These are phyloP conservation scores for Puffinus mauretanicus DNA, from an alignment of 2,113 vertebrate species.

Conservation along the genomic window DNA sequence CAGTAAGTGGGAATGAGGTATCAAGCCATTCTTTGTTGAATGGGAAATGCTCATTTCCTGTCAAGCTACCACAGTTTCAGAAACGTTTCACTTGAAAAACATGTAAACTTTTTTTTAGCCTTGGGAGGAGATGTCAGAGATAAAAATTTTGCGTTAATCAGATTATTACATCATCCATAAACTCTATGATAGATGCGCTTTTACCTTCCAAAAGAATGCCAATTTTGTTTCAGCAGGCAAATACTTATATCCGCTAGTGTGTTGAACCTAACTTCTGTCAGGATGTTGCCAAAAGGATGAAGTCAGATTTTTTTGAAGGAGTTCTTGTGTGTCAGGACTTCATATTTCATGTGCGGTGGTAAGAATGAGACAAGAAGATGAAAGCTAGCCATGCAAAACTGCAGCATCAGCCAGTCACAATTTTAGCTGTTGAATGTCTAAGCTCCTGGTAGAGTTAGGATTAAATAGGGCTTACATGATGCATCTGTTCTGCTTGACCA, in stretches of 20 bases:
- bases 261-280: background rate
- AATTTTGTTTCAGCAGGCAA: background rate
- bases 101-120: background rate
- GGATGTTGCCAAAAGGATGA: background rate
- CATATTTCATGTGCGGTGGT: background rate
- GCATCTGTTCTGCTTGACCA: background rate
- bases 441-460: background rate
- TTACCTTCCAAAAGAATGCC: background rate
- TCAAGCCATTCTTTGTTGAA: background rate
- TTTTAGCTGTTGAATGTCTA: background rate
- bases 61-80: background rate
- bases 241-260: background rate
- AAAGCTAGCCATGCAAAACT: background rate
- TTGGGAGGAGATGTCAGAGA: background rate
- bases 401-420: background rate
- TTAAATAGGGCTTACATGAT: background rate
- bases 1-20: too few relatives aligned
- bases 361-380: background rate
- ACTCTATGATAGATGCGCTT: background rate
- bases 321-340: fast-evolving
- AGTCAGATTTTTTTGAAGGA: background rate
- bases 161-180: background rate
- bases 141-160: background rate
- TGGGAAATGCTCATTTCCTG: background rate
- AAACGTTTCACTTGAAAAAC: background rate